phyloP scores from a whole-genome alignment of 2,797 vertebrate species.

The Myotis vivesi region DNA sequence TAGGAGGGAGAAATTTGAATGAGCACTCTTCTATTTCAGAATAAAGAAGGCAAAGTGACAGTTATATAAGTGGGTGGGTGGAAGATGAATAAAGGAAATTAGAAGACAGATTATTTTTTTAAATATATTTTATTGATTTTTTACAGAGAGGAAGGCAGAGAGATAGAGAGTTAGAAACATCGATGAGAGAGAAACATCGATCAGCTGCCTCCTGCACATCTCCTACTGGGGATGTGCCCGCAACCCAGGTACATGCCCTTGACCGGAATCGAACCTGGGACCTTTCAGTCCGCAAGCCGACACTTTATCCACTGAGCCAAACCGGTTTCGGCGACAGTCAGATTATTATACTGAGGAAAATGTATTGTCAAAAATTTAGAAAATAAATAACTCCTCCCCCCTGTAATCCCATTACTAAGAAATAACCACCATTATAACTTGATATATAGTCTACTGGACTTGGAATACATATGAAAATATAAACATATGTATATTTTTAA shows the following conservation, averaged over 20 bases:
- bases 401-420: neutral
- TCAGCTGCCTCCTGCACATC: too few species aligned
- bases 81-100: neutral
- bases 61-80: neutral
- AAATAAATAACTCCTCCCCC: neutral
- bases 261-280: too few species aligned
- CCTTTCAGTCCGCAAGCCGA: too few species aligned
- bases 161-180: too few species aligned
- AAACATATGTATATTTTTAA: neutral
- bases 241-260: too few species aligned
- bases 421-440: neutral
- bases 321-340: neutral
- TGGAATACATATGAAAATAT: neutral
- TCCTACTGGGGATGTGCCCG: too few species aligned
- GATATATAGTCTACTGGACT: neutral
- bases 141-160: too few species aligned
- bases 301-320: too few species aligned
- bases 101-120: neutral
- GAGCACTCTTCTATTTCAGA: neutral
- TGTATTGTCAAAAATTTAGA: neutral
- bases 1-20: neutral
- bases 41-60: neutral
- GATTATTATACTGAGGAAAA: neutral
- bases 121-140: too few species aligned
- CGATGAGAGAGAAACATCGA: too few species aligned